A percentile compares a stretch with the other conserved stretches of the same genome.
These are phyloP conservation scores for Plestiodon gilberti DNA, from an alignment of 2,113 vertebrate genomes.

Conservation along the genomic window DNA sequence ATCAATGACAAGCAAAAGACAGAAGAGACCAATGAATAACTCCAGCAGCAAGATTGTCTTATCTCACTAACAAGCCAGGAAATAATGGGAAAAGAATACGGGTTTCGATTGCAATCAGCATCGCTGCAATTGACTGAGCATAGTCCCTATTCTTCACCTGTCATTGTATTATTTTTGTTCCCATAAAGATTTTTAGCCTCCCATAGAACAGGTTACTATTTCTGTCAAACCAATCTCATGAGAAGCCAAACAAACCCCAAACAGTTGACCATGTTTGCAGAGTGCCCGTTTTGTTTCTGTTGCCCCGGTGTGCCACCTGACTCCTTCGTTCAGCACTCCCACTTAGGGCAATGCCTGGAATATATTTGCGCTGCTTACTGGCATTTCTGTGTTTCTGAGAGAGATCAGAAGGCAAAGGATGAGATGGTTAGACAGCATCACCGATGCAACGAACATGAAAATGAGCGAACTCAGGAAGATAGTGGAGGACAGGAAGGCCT, in stretches of 20 bases:
- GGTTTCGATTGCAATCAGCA: background rate
- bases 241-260: background rate
- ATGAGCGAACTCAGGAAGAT: too few relatives aligned
- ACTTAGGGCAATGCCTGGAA: background rate
- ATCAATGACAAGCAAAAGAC: background rate
- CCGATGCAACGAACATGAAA: too few relatives aligned
- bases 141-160: background rate
- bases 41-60: background rate
- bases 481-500: too few relatives aligned
- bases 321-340: background rate
- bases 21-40: background rate
- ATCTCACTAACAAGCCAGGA: background rate
- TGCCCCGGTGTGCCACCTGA: background rate
- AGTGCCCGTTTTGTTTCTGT: background rate
- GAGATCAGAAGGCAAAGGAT: too few relatives aligned
- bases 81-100: background rate
- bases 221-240: background rate
- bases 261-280: background rate
- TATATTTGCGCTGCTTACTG: background rate
- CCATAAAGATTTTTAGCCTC: background rate
- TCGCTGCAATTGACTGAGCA: background rate
- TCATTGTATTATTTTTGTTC: slow-evolving; percentile 11
- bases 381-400: background rate
- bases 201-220: background rate
- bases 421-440: too few relatives aligned